A percentile compares a stretch with the other conserved stretches of the same genome.
Conservation (phyloP, 2,888 invertebrate species). For the Lycocerus yunnanus region DNA sequence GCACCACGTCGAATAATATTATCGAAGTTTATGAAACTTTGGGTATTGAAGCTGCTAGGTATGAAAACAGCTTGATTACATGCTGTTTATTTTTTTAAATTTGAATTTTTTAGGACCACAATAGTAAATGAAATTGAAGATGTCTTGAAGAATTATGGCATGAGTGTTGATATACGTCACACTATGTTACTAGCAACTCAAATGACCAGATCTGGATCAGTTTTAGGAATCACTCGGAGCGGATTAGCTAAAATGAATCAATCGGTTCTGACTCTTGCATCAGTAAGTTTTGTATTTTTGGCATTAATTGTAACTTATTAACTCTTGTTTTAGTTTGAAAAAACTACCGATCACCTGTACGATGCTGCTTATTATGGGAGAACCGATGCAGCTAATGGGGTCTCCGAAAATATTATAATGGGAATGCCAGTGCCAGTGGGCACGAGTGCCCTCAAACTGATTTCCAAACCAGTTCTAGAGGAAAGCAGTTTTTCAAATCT, state of each 20-base stretch:
- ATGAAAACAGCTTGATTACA: conserved; percentile 17
- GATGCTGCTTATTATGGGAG: conserved; percentile 99
- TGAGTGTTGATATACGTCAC: conserved; percentile 96
- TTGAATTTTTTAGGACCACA: conserved; percentile 66
- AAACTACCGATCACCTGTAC: conserved; percentile 97
- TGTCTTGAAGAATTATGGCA: conserved; percentile 98
- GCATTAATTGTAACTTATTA: background rate
- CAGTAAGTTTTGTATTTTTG: conserved; percentile 63
- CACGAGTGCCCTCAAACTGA: conserved; percentile 90
- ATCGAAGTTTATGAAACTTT: conserved; percentile 87
- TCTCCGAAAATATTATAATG: conserved; percentile 98
- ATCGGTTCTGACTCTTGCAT: conserved; percentile 96
- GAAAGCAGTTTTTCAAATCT: background rate
- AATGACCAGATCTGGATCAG: conserved; percentile 98
- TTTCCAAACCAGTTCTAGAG: no score
- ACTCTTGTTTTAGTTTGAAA: conserved; percentile 81
- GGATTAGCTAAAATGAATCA: conserved; percentile 99
- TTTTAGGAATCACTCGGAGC: conserved; percentile 95
- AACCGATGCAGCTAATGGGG: conserved; percentile 92
- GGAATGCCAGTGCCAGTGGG: conserved; percentile 94
- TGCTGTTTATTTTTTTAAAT: background rate
- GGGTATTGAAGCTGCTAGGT: conserved; percentile 95
- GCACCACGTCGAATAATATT: conserved; percentile 91
- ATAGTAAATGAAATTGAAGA: conserved; percentile 96
- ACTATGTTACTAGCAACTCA: conserved; percentile 96